Evolutionary conservation across 2,888 invertebrate species (phyloP), one percentile per base, ranked within the genome.

Genomic region (Cataglyphis cursor): DNA sequence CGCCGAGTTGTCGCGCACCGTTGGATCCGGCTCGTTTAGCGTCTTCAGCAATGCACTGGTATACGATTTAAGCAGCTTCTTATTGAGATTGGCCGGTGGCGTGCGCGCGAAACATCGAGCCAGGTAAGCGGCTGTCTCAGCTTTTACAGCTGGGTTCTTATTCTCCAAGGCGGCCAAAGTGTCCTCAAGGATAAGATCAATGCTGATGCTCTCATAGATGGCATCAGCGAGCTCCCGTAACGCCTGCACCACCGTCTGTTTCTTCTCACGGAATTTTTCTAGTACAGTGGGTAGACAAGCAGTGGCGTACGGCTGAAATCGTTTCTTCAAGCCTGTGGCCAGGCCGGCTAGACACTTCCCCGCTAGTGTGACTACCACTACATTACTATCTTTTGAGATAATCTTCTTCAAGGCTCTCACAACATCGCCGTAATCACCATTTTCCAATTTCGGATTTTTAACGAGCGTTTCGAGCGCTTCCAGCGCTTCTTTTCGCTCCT

Each of bases 221-320:
- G 98, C 98, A 95, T 99, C 99, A 31, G 98, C 97, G 6, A 99
- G 98, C 84, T 99, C 99, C 76, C 98, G 96, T 64, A 99, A 95
- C 0, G 98, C 97, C 2, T 96, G 94, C 0, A 99, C 98, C 0
- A 99, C 99, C 92, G 97, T 97, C 2, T 97, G 96, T 93, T 99
- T 99, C 96, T 99, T 99, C 95, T 99, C 99, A 93, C 99, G 99
- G 93, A 99, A 99, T 95, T 99, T 99, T 92, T 99, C 99, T 51
- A 99, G 95, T 72, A 99, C 96, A 0, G 97, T 95, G 10, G 97
- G 96, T 0, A 98, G 95, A 91, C 97, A 97, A 0, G 97, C 96
- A 35, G 96, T 95, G 0, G 99, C 97, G 95, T 99, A 99, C 0
- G 97, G 96, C 12, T 97, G 96, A 95, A 99, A 99, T 84, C 97